phyloP scores from a whole-genome alignment of 2,888 invertebrate genomes.

The Noctua pronuba region DNA sequence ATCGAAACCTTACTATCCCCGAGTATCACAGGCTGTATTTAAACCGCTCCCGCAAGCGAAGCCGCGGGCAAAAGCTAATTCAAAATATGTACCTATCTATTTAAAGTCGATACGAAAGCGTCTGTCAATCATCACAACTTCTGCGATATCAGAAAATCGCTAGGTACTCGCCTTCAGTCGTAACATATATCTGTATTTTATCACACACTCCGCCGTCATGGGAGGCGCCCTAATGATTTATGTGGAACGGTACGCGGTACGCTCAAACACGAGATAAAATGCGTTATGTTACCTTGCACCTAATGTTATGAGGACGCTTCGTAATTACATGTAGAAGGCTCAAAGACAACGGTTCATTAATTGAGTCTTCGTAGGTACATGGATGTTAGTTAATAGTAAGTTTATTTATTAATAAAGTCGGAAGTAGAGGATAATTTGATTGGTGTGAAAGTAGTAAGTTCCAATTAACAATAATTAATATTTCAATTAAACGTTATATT shows the following conservation, averaged over 20 bases:
- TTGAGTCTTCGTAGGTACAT: constrained; percentile 3
- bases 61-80: not conserved
- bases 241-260: constrained; percentile 44
- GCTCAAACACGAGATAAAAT: constrained; percentile 58
- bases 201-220: constrained; percentile 19
- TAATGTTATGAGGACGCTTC: constrained; percentile 58
- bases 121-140: constrained; percentile 5
- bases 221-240: constrained; percentile 58
- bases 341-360: constrained; percentile 48
- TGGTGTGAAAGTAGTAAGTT: not conserved
- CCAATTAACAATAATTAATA: not conserved
- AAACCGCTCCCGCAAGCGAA: not conserved
- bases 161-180: not conserved
- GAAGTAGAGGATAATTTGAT: not conserved
- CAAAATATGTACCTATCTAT: not conserved
- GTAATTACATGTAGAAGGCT: constrained; percentile 56
- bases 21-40: not conserved
- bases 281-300: constrained; percentile 50
- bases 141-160: not conserved
- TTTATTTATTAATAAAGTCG: not conserved
- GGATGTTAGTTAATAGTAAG: not conserved
- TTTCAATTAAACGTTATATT: too few species aligned
- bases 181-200: constrained; percentile 52
- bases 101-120: not conserved
- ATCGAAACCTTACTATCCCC: not conserved